Evolutionary conservation across 2,888 invertebrate genomes (phyloP).

Genomic region (Pogonocherus hispidulus): DNA sequence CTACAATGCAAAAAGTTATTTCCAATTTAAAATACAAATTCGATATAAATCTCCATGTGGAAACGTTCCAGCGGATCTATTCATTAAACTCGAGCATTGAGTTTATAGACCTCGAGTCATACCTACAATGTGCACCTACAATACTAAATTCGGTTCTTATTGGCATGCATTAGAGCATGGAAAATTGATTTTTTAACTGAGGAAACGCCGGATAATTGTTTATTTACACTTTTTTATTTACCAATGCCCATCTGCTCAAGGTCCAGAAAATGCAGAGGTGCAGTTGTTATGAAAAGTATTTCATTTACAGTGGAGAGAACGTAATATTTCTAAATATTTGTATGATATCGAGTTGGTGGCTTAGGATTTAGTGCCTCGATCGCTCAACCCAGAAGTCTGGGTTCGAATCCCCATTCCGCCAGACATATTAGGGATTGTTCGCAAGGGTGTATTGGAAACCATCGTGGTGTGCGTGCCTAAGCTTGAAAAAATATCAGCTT

Average conservation of each 20-base stretch:
- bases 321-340: too few species aligned
- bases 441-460: too few species aligned
- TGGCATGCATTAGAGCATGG: constrained; percentile 32
- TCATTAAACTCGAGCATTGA: constrained; percentile 40
- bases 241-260: constrained; percentile 13
- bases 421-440: too few species aligned
- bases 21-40: constrained; percentile 56
- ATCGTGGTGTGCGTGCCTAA: too few species aligned
- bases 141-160: constrained; percentile 25
- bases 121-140: constrained; percentile 16
- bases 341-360: too few species aligned
- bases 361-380: too few species aligned
- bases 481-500: too few species aligned
- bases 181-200: constrained; percentile 29
- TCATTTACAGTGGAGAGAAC: too few species aligned
- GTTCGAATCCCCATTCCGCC: too few species aligned
- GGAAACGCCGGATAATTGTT: constrained; percentile 26
- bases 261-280: too few species aligned
- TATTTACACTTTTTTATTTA: constrained; percentile 27
- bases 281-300: too few species aligned
- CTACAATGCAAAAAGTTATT: constrained; percentile 53
- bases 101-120: not conserved
- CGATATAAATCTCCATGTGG: constrained; percentile 53
- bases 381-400: too few species aligned
- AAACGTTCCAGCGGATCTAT: constrained; percentile 43